phyloP scores from a whole-genome alignment of 2,113 vertebrate genomes.

The Podarcis cretensis region DNA sequence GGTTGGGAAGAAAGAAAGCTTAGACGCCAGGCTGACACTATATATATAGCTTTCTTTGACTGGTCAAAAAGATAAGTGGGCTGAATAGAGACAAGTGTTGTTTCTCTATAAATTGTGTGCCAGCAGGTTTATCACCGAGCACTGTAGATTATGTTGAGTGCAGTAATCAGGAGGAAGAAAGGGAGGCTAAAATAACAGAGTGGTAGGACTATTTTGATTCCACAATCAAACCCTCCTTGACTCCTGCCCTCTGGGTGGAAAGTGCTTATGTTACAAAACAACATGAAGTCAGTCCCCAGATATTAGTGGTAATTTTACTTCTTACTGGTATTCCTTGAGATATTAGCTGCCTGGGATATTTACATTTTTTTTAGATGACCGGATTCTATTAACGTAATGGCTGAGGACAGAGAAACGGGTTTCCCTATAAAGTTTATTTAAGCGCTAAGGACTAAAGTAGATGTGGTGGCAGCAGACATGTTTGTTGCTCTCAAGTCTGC shows the following conservation, averaged over 20 bases:
- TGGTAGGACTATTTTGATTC: conserved; percentile 71
- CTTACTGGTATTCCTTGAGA: conserved; percentile 35
- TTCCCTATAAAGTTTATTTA: conserved; percentile 24
- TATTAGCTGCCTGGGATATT: neutral
- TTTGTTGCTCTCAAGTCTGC: neutral
- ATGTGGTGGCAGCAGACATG: neutral
- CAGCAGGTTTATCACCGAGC: conserved; percentile 76
- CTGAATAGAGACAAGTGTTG: conserved; percentile 69
- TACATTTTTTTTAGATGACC: neutral
- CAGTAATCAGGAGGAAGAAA: conserved; percentile 76
- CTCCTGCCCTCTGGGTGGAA: conserved; percentile 72
- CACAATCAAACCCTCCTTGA: conserved; percentile 74
- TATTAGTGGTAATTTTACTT: conserved; percentile 46
- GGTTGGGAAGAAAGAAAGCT: rapidly evolving
- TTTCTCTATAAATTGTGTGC: conserved; percentile 76
- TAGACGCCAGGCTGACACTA: conserved; percentile 73
- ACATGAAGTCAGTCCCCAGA: conserved; percentile 49
- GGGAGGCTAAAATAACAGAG: conserved; percentile 81
- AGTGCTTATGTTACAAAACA: conserved; percentile 77
- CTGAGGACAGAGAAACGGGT: neutral
- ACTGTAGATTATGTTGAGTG: conserved; percentile 71
- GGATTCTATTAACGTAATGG: neutral
- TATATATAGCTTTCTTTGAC: conserved; percentile 71
- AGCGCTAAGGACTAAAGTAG: conserved; percentile 6
- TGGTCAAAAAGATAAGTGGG: conserved; percentile 76